A percentile compares a stretch with the other conserved stretches of the same genome.
Evolutionary conservation across 2,888 invertebrate genomes (phyloP).

Genomic region (Antheraea yamamai): DNA sequence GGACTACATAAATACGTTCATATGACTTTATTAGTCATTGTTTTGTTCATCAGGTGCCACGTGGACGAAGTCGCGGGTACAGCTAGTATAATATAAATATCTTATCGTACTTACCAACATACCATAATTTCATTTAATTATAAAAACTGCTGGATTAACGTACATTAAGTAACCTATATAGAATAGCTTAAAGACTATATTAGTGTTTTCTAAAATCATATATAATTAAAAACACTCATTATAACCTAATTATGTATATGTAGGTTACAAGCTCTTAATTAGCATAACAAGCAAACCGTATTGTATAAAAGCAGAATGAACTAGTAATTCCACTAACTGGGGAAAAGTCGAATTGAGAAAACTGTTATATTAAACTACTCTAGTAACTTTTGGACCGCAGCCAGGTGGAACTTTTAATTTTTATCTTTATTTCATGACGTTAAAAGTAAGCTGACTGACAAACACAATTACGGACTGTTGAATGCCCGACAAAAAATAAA

Average conservation of each 20-base stretch:
- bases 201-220: neutral
- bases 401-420: conserved; percentile 2
- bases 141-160: too few relatives aligned
- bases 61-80: too few relatives aligned
- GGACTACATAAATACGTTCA: too few relatives aligned
- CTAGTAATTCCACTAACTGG: neutral
- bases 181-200: too few relatives aligned
- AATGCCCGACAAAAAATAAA: neutral
- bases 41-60: too few relatives aligned
- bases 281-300: neutral
- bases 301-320: neutral
- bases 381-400: neutral
- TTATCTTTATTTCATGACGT: neutral
- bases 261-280: neutral
- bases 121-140: too few relatives aligned
- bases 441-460: neutral
- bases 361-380: neutral
- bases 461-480: neutral
- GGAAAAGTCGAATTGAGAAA: neutral
- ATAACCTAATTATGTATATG: neutral
- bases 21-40: too few relatives aligned
- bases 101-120: too few relatives aligned
- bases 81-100: too few relatives aligned
- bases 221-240: neutral
- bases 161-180: too few relatives aligned